Percentiles rank a stretch among this genome's conserved stretches.
These are phyloP conservation scores for Gambusia holbrooki DNA, from an alignment of 2,113 vertebrate species.

Conservation along the genomic window DNA sequence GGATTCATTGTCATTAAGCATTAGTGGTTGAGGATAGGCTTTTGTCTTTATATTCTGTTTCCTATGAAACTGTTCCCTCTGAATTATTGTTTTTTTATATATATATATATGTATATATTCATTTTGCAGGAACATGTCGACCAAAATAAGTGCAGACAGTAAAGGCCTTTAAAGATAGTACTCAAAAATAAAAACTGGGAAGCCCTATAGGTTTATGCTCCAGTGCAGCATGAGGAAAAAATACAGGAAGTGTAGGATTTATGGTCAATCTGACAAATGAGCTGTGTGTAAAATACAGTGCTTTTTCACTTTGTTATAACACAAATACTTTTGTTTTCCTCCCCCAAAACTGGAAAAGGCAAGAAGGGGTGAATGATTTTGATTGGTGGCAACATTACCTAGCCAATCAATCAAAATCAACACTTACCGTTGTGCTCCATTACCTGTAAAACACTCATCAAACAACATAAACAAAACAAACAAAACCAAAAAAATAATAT, in stretches of 20 bases:
- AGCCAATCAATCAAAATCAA: conserved; percentile 77
- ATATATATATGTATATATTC: conserved; percentile 40
- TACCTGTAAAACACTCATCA: conserved; percentile 64
- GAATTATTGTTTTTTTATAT: conserved; percentile 50
- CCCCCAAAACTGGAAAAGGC: conserved; percentile 38
- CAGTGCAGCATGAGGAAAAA: conserved; percentile 48
- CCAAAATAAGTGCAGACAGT: conserved; percentile 57
- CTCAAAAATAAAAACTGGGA: conserved; percentile 51
- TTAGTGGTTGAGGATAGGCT: conserved; percentile 55
- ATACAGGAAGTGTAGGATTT: conserved; percentile 41
- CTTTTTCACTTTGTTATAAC: background rate
- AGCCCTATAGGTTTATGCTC: conserved; percentile 62
- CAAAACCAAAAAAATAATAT: conserved; percentile 55
- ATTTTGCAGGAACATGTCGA: conserved; percentile 56
- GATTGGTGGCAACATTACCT: conserved; percentile 66
- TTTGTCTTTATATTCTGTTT: conserved; percentile 69
- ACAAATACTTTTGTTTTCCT: conserved; percentile 39
- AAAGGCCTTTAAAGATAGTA: conserved; percentile 64
- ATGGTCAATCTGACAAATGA: conserved; percentile 42
- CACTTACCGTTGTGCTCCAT: conserved; percentile 81
- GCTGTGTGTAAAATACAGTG: conserved; percentile 3
- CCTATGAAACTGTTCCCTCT: conserved; percentile 51
- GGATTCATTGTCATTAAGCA: conserved; percentile 70
- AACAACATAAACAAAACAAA: conserved; percentile 32
- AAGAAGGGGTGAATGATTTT: conserved; percentile 59